Conservation (phyloP, 2,797 vertebrate species). For the Momotus momota region DNA sequence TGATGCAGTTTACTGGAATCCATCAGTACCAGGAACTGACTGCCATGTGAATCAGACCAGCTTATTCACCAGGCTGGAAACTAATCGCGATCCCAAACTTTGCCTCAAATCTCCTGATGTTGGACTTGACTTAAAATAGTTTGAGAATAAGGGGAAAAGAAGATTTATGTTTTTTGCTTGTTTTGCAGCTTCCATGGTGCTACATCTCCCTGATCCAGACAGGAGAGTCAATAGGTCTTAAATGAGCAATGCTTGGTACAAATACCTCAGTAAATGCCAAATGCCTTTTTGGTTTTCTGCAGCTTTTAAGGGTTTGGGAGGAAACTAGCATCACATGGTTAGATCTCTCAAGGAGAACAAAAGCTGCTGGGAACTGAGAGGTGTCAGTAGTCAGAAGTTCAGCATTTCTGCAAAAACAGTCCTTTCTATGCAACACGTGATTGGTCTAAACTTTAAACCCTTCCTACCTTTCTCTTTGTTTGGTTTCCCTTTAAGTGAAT, state of each 20-base stretch:
- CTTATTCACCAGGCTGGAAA: neutral
- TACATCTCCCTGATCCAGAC: neutral
- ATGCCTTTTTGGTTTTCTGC: neutral
- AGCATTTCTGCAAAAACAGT: neutral
- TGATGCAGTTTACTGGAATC: neutral
- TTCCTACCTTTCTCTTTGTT: neutral
- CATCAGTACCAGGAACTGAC: neutral
- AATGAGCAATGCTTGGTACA: neutral
- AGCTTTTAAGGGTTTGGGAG: neutral
- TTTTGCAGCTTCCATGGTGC: neutral
- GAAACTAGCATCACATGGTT: neutral
- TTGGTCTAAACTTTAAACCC: neutral
- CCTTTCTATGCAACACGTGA: neutral
- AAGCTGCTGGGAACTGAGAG: neutral
- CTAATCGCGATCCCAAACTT: neutral
- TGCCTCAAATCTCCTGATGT: neutral
- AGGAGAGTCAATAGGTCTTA: neutral
- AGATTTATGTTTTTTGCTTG: neutral
- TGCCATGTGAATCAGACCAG: neutral
- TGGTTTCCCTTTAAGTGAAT: neutral
- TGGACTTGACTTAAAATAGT: neutral
- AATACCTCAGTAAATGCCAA: neutral
- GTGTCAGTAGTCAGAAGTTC: neutral
- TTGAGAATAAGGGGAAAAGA: neutral
- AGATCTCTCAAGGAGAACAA: neutral